These are phyloP conservation scores for Ophiothrix spiculata DNA, from an alignment of 35 echinoderm and acorn worm species.

Conservation along the genomic window DNA sequence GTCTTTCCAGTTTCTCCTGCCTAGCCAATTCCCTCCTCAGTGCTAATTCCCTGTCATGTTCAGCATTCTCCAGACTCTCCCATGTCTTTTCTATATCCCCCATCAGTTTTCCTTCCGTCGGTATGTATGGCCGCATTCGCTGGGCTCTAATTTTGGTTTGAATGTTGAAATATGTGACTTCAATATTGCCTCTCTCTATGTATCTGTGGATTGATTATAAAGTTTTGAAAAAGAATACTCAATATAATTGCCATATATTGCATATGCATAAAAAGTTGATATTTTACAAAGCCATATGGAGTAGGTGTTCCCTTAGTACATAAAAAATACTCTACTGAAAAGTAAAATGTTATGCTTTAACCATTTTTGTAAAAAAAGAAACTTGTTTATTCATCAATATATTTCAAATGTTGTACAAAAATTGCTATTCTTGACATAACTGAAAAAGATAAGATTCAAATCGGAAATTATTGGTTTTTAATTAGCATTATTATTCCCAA, in stretches of 20 bases:
- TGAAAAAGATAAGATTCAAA: too few species aligned
- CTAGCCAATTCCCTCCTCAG: conserved; percentile 78
- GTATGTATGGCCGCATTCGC: conserved; percentile 53
- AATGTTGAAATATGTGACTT: conserved; percentile 78
- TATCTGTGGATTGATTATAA: too few species aligned
- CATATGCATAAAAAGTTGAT: background rate
- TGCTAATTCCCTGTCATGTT: conserved; percentile 82
- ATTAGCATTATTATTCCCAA: too few species aligned
- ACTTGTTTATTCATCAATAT: too few species aligned
- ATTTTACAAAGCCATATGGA: background rate
- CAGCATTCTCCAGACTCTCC: conserved; percentile 72
- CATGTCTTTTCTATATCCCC: conserved; percentile 82
- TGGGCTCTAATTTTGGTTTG: conserved; percentile 66
- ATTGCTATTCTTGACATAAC: too few species aligned
- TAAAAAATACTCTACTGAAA: background rate
- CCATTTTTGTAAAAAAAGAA: background rate
- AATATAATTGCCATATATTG: too few species aligned
- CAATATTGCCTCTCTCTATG: conserved; percentile 81
- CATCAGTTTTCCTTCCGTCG: conserved; percentile 70
- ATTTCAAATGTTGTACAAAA: too few species aligned
- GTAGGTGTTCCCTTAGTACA: background rate
- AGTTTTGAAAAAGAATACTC: too few species aligned
- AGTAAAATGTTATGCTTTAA: background rate
- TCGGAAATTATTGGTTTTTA: background rate
- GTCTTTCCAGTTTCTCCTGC: conserved; percentile 88